Base-by-base conservation (phyloP, 2,888 invertebrate species). In the Plemyria rubiginata region DNA sequence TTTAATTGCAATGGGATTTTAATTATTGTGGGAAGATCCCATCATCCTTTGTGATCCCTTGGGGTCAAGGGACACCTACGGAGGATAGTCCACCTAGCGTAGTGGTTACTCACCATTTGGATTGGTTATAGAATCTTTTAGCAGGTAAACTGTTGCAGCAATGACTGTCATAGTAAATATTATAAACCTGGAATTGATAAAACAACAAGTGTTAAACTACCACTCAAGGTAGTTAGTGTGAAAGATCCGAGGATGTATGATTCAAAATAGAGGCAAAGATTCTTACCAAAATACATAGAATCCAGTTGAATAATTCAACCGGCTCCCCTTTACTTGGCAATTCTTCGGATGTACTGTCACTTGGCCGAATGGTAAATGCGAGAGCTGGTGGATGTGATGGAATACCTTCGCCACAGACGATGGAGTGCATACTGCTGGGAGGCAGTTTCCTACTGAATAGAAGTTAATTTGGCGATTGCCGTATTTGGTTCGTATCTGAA, bases 231-330 rank as follows among this genome's bases (percentile, higher is more conserved):
- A 22, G 1, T 22, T 2, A 22, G 22, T 22, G 22, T 3, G 3
- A 22, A 22, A 22, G 22, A 22, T 22, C 22, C 3, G 22, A 22
- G 22, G 22, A 22, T 2, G 22, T 22, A 22, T 22, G 22, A 22
- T 3, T 22, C 22, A 22, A 22, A 22, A 22, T 22, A 22, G 22
- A 22, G 22, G 22, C 22, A 22, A 12, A 28, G 12, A 8, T 29
- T 51, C 65, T 67, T 46, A 70, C 70, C 63, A 62, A 53, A 68
- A 68, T 2, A 57, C 41, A 54, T 70, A 65, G 15, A 51, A 68
- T 8, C 55, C 60, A 0, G 22, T 12, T 13, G 38, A 45, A 58
- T 45, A 50, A 8, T 54, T 16, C 22, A 16, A 15, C 38, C 28
- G 8, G 0, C 13, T 45, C 29, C 41, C 45, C 9, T 58, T 62